phyloP scores from a whole-genome alignment of 2,113 vertebrate genomes.

The Vulpes ferrilata region DNA sequence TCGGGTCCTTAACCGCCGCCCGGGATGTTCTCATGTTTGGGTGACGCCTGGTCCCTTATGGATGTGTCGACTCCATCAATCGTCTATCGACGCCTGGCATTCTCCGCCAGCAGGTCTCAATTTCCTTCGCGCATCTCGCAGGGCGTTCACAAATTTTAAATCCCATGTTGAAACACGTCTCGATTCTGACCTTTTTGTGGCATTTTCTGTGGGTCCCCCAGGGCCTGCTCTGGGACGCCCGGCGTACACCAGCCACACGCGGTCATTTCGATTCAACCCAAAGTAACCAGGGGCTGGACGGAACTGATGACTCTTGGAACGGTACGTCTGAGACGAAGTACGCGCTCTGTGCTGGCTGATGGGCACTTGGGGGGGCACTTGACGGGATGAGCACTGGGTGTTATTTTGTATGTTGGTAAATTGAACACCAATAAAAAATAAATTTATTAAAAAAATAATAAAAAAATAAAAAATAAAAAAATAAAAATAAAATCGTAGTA shows the following conservation, averaged over 20 bases:
- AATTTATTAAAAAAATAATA: too few species aligned
- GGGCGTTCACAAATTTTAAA: neutral
- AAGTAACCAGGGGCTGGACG: too few species aligned
- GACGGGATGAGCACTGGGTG: too few species aligned
- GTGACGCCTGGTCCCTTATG: accelerated
- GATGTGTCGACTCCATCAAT: accelerated
- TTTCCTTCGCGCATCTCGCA: accelerated
- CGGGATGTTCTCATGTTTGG: accelerated
- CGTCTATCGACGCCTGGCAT: accelerated
- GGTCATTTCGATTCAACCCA: neutral
- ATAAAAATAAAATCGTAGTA: too few species aligned
- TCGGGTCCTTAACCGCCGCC: accelerated
- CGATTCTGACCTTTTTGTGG: neutral
- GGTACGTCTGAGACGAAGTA: too few species aligned
- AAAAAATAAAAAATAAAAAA: too few species aligned
- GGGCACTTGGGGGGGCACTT: too few species aligned
- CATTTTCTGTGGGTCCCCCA: neutral
- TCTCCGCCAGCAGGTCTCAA: accelerated
- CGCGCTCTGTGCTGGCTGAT: too few species aligned
- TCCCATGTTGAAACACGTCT: accelerated
- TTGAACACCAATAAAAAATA: too few species aligned
- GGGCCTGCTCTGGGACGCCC: neutral
- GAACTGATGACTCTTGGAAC: too few species aligned
- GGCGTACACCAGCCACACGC: accelerated
- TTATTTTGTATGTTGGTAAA: too few species aligned